Evolutionary conservation across 2,113 vertebrate species (phyloP), one percentile per base, ranked within the genome.

Genomic region (Puma concolor): DNA sequence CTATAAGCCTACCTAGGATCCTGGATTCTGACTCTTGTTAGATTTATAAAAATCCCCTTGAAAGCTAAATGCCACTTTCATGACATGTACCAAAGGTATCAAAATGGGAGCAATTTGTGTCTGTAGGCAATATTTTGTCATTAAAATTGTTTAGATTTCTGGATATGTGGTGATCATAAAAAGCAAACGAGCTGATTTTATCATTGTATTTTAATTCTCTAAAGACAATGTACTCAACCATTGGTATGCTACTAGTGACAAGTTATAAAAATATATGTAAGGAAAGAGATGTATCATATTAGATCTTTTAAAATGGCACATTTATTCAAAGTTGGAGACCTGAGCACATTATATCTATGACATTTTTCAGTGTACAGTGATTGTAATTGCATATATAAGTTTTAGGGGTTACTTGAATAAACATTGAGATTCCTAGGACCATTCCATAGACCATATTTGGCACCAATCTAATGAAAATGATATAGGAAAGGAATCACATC

Each of bases 71-170:
- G 36, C 4, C 38, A n/a, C 23, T 90, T 71, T 90, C 50, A 36
- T 90, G 74, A 12, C 8, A 5, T 91, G 5, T 64, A 83, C 6
- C 10, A 83, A 84, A 84, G 25, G 8, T 84, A 66, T 69, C 60
- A 31, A 84, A 67, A 15, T 85, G 60, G 31, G 54, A 67, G 13
- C 21, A 79, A 14, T 64, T 90, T 60, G 9, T 72, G 4, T 2
- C 2, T 74, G 13, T 82, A 31, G 33, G 31, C 25, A 41, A 71
- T 57, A 60, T 83, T 88, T 95, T 76, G 64, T 79, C 15, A 27
- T 54, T 95, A 48, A 81, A 31, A 41, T 92, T 72, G 52, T 87
- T 96, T 96, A 76, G 33, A 88, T 91, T 88, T 72, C 12, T 31
- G 33, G 27, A 11, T 52, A 36, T 31, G 5, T 76, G 60, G 29